Conservation (phyloP, 1,140 invertebrate species). For the Lethrus apterus region DNA sequence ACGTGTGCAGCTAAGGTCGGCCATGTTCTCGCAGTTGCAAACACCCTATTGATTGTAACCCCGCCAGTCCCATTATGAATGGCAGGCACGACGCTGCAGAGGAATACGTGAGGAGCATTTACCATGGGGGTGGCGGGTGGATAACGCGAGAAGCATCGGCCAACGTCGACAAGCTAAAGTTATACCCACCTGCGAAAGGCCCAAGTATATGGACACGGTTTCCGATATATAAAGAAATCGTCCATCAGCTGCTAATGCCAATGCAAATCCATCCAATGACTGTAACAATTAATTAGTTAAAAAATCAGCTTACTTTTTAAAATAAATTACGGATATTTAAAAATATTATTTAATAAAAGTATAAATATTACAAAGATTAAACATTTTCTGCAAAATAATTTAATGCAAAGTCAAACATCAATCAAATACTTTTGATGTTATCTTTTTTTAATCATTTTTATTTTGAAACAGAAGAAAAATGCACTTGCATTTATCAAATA, state of each 20-base stretch:
- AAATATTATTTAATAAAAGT: too few relatives aligned
- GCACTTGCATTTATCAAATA: too few relatives aligned
- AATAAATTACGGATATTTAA: too few relatives aligned
- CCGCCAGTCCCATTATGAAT: constrained; percentile 50
- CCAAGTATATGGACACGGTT: constrained; percentile 97
- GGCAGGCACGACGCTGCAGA: constrained; percentile 56
- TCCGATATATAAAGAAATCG: constrained; percentile 97
- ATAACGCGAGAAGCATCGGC: constrained; percentile 10
- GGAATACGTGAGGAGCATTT: constrained; percentile 54
- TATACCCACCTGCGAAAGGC: constrained; percentile 86
- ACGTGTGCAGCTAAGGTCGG: constrained; percentile 35
- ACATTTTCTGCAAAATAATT: too few relatives aligned
- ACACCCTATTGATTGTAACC: constrained; percentile 55
- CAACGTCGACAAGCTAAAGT: constrained; percentile 11
- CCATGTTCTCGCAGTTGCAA: constrained; percentile 51
- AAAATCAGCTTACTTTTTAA: too few relatives aligned
- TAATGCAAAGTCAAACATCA: too few relatives aligned
- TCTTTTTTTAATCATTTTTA: too few relatives aligned
- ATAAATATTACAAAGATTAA: too few relatives aligned
- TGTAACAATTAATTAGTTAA: constrained; percentile 48
- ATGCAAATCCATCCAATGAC: constrained; percentile 94
- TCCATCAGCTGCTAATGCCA: constrained; percentile 89
- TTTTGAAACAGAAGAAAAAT: too few relatives aligned
- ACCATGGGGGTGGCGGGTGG: constrained; percentile 33
- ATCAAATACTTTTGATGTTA: too few relatives aligned